Evolutionary conservation across 2,888 invertebrate species (phyloP), one percentile per base, ranked within the genome.

Genomic region (Lepidochitona cinerea): DNA sequence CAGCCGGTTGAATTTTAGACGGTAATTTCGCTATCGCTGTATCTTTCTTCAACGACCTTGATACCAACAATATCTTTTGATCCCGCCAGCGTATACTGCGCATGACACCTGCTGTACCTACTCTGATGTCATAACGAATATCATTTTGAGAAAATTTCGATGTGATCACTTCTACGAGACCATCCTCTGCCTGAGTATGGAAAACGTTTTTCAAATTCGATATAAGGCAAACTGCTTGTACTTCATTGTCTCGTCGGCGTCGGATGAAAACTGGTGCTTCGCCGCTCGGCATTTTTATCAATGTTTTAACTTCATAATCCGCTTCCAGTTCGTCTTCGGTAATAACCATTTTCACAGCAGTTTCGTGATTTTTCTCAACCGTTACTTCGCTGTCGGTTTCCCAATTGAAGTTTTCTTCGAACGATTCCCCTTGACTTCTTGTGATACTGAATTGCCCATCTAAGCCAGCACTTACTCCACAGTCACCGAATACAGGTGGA

Each of bases 331-430:
- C 83, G 69, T 84, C 83, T 66, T 84, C 84, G 4, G 83, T 83
- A 1, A 83, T 80, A 18, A 84, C 68, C 32, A 84, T 72, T 37
- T 76, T 74, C 5, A 81, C 84, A 70, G 79, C 79, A 23, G 84
- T 84, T 52, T 81, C 77, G 72, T 84, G 83, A 70, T 82, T 83
- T 9, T 81, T 79, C 75, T 84, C 84, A 14, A 84, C 84, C 1
- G 82, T 83, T 53, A 84, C 83, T 74, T 84, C 84, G 78, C 82
- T 84, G 69, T 84, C 83, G 32, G 82, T 81, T 69, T 84, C 82
- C 84, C 84, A 84, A 9, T 81, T 81, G 69, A 83, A 83, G 37
- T 78, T 80, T 59, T 84, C 84, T 64, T 84, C 81, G 52, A 84
- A 76, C 18, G 81, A 81, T 72, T 84, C 83, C 9, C 82, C 84